Percentiles rank a stretch among this genome's conserved stretches.
These are phyloP conservation scores for Apocheima hispidaria DNA, from an alignment of 2,888 invertebrate genomes.

Conservation along the genomic window DNA sequence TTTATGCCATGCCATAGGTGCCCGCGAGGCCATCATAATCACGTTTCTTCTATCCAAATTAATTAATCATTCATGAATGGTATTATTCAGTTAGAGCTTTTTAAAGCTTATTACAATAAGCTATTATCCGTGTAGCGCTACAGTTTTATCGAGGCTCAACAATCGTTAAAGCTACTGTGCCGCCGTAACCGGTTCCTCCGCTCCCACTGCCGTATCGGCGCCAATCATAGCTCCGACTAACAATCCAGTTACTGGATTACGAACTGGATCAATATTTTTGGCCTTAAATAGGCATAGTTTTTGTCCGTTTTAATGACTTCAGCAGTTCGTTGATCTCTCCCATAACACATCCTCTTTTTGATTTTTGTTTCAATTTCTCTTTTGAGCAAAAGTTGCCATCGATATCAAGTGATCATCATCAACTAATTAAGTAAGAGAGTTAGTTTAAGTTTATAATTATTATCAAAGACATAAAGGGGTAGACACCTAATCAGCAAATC, in stretches of 20 bases:
- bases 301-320: slow-evolving; percentile 14
- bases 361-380: slow-evolving; percentile 2
- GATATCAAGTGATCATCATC: too few species aligned
- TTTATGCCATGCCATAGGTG: too few species aligned
- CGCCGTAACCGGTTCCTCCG: slow-evolving; percentile 73
- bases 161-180: slow-evolving; percentile 81
- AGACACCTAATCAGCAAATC: too few species aligned
- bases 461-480: too few species aligned
- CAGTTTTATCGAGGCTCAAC: slow-evolving; percentile 70
- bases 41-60: slow-evolving; percentile 8
- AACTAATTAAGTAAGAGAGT: too few species aligned
- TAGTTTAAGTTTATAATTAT: too few species aligned
- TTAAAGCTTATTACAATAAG: slow-evolving; percentile 20
- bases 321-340: slow-evolving; percentile 2
- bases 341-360: neutral
- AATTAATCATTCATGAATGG: slow-evolving; percentile 54
- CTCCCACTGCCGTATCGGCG: slow-evolving; percentile 70
- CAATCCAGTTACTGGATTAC: slow-evolving; percentile 52
- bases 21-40: neutral
- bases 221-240: slow-evolving; percentile 66
- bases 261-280: slow-evolving; percentile 19
- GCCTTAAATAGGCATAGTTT: slow-evolving; percentile 9
- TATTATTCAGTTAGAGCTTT: neutral
- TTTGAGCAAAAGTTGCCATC: neutral
- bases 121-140: slow-evolving; percentile 58